Conservation (phyloP, 1,140 invertebrate genomes). For the Papilio glaucus region DNA sequence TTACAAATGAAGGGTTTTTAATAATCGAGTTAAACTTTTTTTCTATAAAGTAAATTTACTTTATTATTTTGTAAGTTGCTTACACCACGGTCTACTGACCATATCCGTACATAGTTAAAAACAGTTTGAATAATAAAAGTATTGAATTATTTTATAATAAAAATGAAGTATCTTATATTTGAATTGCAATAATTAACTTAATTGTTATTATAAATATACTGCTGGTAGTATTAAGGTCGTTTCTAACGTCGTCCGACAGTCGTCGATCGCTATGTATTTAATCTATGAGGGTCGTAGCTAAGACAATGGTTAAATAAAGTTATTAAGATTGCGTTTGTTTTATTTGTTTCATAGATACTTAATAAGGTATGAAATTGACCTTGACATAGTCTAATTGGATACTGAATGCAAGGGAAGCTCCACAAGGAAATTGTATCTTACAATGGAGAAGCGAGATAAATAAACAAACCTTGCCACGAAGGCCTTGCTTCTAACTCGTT, state of each 20-base stretch:
- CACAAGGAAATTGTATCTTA: slow-evolving; percentile 58
- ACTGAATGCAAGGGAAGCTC: slow-evolving; percentile 60
- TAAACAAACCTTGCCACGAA: slow-evolving; percentile 47
- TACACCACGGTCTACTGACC: too few species aligned
- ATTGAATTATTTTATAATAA: too few species aligned
- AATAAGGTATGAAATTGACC: slow-evolving; percentile 50
- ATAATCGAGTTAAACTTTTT: too few species aligned
- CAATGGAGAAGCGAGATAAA: slow-evolving; percentile 57
- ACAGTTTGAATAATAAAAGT: not conserved
- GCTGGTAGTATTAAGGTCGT: not conserved
- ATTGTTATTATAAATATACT: slow-evolving; percentile 15
- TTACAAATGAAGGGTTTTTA: too few species aligned
- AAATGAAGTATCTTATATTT: not conserved
- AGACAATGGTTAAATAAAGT: slow-evolving; percentile 59
- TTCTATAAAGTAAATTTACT: too few species aligned
- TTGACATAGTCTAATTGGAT: slow-evolving; percentile 63
- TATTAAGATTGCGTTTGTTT: slow-evolving; percentile 54
- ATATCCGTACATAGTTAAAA: not conserved
- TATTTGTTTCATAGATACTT: slow-evolving; percentile 54
- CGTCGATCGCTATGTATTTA: slow-evolving; percentile 36
- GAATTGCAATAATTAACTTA: not conserved
- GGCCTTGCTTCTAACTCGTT: slow-evolving; percentile 20
- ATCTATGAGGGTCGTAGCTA: slow-evolving; percentile 45
- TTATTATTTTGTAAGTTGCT: too few species aligned
- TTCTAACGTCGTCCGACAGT: not conserved